Conservation (phyloP, 1,140 invertebrate species). For the Muscidifurax raptorellus region DNA sequence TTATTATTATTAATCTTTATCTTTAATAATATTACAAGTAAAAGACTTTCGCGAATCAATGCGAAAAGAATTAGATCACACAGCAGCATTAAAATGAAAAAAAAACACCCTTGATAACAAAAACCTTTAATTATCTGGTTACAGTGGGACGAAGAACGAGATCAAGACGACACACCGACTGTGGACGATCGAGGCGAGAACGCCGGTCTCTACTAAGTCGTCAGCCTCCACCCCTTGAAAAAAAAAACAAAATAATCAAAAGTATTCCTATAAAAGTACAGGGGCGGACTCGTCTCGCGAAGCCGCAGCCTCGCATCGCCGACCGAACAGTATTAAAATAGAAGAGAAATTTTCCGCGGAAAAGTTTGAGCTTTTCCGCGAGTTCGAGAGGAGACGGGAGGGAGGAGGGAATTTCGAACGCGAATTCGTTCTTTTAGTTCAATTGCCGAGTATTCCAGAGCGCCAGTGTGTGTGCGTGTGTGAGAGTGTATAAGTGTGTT, state of each 20-base stretch:
- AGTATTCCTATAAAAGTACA: not conserved
- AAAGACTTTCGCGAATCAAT: too few relatives aligned
- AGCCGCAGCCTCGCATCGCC: constrained; percentile 17
- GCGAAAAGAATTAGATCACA: too few relatives aligned
- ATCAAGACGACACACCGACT: not conserved
- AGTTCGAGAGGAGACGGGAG: not conserved
- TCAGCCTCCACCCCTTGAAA: not conserved
- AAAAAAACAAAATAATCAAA: not conserved
- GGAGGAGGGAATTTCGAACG: not conserved
- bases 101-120: not conserved
- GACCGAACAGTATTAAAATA: constrained; percentile 48
- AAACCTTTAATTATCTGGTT: constrained; percentile 47
- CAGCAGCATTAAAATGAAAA: not conserved
- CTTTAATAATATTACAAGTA: too few relatives aligned
- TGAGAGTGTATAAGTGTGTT: not conserved
- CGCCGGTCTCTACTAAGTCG: constrained; percentile 11
- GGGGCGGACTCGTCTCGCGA: not conserved
- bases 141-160: constrained; percentile 57
- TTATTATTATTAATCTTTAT: too few relatives aligned
- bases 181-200: constrained; percentile 16
- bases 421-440: constrained; percentile 29
- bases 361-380: not conserved
- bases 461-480: not conserved
- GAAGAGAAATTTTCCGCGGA: constrained; percentile 10
- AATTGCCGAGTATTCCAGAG: constrained; percentile 35